Percentiles rank a stretch among this genome's conserved stretches.
Conservation (phyloP, 2,797 vertebrate genomes). For the Micrastur ruficollis region DNA sequence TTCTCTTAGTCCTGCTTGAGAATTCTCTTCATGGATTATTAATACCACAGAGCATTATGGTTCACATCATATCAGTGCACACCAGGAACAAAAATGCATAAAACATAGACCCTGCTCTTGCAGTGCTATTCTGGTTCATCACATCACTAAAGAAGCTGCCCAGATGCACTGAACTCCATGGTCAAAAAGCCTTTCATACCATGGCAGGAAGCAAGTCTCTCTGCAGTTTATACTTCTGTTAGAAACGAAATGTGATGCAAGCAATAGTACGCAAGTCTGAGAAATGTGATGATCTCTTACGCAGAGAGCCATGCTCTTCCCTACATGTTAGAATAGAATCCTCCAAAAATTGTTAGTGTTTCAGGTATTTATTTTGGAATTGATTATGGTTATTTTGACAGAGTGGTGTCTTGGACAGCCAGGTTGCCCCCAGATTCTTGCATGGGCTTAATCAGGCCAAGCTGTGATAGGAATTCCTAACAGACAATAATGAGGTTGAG, state of each 20-base stretch:
- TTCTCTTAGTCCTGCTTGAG: constrained; percentile 9
- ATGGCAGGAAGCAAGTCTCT: not conserved
- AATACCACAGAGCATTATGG: not conserved
- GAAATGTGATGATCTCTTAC: not conserved
- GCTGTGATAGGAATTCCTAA: not conserved
- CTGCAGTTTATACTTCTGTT: not conserved
- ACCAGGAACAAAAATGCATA: constrained; percentile 36
- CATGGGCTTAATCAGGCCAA: not conserved
- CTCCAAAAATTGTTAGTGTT: not conserved
- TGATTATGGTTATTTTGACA: not conserved
- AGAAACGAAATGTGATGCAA: not conserved
- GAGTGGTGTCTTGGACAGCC: not conserved
- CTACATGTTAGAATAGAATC: not conserved
- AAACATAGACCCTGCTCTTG: not conserved
- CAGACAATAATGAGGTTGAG: not conserved
- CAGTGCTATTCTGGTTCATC: not conserved
- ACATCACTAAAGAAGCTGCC: not conserved
- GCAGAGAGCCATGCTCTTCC: not conserved
- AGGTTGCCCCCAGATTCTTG: not conserved
- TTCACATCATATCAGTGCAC: constrained; percentile 8
- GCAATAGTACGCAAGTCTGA: not conserved
- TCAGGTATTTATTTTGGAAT: not conserved
- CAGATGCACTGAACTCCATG: not conserved
- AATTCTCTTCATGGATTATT: constrained; percentile 44
- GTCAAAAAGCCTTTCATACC: not conserved